Evolutionary conservation across 1,140 invertebrate genomes (phyloP).

Genomic region (Drosophila nasuta): DNA sequence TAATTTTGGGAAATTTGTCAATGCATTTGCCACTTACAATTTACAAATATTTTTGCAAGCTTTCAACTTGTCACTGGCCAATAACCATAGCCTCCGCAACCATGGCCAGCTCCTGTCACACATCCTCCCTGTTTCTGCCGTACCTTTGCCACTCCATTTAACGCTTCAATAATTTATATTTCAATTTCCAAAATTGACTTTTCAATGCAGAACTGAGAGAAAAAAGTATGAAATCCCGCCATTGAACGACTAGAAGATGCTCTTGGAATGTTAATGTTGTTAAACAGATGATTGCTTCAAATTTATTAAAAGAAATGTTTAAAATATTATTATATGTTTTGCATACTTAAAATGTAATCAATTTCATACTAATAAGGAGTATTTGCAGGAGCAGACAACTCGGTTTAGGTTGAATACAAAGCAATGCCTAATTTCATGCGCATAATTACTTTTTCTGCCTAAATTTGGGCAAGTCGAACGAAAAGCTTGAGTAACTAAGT

Average conservation of each 20-base stretch:
- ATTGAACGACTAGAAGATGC: not conserved
- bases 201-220: slow-evolving; percentile 49
- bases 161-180: slow-evolving; percentile 76
- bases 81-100: not conserved
- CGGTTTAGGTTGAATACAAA: slow-evolving; percentile 31
- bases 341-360: too few species aligned
- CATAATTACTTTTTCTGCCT: slow-evolving; percentile 59
- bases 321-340: too few species aligned
- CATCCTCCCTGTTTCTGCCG: not conserved
- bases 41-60: slow-evolving; percentile 53
- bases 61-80: slow-evolving; percentile 40
- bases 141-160: slow-evolving; percentile 30
- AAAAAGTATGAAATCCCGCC: slow-evolving; percentile 2
- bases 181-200: slow-evolving; percentile 68
- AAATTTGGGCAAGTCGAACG: slow-evolving; percentile 22
- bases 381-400: not conserved
- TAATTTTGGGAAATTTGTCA: slow-evolving; percentile 6
- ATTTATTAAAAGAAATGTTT: not conserved
- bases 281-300: not conserved
- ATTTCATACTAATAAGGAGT: not conserved
- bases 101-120: not conserved
- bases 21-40: slow-evolving; percentile 52
- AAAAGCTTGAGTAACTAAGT: slow-evolving; percentile 1
- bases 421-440: slow-evolving; percentile 54
- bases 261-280: not conserved